Evolutionary conservation across 2,113 vertebrate genomes (phyloP).

Genomic region (Thunnus maccoyii): DNA sequence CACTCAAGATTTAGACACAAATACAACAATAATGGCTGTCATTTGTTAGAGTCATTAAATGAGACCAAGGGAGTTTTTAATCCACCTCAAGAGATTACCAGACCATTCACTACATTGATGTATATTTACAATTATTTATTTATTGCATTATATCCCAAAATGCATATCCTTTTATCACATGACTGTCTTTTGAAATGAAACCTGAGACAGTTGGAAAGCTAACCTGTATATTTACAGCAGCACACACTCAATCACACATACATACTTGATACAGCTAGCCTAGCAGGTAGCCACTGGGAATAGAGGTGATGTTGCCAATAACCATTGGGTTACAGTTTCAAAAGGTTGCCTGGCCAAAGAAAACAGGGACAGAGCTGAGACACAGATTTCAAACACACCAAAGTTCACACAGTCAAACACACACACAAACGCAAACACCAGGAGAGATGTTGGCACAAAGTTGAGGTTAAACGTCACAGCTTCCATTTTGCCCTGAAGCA

Average conservation of each 20-base stretch:
- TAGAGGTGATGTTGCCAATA: background rate
- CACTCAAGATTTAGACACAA: too few relatives aligned
- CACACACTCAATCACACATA: background rate
- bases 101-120: too few relatives aligned
- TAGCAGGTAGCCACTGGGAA: background rate
- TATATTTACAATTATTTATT: too few relatives aligned
- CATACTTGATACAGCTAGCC: background rate
- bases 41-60: too few relatives aligned
- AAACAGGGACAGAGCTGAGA: conserved; percentile 12
- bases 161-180: too few relatives aligned
- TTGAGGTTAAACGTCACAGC: conserved; percentile 15
- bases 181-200: background rate
- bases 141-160: too few relatives aligned
- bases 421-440: conserved; percentile 1
- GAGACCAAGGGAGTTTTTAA: too few relatives aligned
- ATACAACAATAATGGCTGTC: too few relatives aligned
- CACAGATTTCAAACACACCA: conserved; percentile 13
- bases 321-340: conserved; percentile 25
- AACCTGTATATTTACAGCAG: too few relatives aligned
- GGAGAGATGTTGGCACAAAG: conserved; percentile 1
- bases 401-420: background rate
- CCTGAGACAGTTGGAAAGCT: background rate
- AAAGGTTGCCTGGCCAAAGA: conserved; percentile 23
- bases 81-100: too few relatives aligned
- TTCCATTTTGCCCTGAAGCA: conserved; percentile 44